These are phyloP conservation scores for Psittacus erithacus DNA, from an alignment of 2,113 vertebrate species.

Conservation along the genomic window DNA sequence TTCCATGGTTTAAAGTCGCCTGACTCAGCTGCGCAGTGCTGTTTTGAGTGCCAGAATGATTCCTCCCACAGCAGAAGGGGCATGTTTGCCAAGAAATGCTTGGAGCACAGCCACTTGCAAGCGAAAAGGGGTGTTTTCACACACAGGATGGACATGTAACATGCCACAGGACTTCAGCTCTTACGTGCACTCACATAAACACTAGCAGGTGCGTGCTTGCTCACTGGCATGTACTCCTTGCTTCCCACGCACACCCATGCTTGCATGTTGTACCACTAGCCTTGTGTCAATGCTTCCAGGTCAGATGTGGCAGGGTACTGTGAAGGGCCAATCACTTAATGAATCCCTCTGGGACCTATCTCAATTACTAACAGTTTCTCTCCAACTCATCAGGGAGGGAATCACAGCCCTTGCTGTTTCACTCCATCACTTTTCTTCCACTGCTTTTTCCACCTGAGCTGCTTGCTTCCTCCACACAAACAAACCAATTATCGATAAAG, in stretches of 20 bases:
- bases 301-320: constrained; percentile 76
- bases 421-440: constrained; percentile 60
- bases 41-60: neutral
- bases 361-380: constrained; percentile 74
- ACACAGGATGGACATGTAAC: accelerated
- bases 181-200: accelerated
- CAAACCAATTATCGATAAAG: constrained; percentile 76
- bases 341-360: constrained; percentile 81
- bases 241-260: neutral
- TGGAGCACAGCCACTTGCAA: accelerated
- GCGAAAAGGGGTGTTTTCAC: accelerated
- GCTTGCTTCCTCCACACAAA: constrained; percentile 67
- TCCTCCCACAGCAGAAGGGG: neutral
- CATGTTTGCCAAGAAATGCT: accelerated
- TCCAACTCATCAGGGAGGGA: constrained; percentile 74
- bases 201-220: accelerated
- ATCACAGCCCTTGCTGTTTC: constrained; percentile 66
- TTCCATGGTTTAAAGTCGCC: neutral
- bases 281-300: constrained; percentile 67
- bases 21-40: neutral
- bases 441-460: constrained; percentile 63
- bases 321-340: constrained; percentile 81
- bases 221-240: accelerated
- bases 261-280: neutral
- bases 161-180: neutral